Percentiles rank a stretch among this genome's conserved stretches.
Conservation (phyloP, 2,797 vertebrate species). For the Danio aesculapii region DNA sequence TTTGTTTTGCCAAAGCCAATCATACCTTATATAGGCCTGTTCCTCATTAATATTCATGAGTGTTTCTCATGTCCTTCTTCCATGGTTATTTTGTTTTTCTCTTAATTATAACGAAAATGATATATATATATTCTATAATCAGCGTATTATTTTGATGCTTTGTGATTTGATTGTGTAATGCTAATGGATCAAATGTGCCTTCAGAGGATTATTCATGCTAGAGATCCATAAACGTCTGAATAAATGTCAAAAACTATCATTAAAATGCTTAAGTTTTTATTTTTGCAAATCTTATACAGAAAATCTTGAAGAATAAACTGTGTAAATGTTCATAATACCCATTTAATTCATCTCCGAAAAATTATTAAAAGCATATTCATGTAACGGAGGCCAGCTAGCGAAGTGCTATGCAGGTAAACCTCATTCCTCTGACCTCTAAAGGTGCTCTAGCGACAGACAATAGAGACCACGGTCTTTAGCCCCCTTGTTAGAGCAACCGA, state of each 20-base stretch:
- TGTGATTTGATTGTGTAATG: constrained; percentile 19
- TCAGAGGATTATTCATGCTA: constrained; percentile 23
- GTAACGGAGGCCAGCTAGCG: too few relatives aligned
- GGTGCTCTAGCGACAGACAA: too few relatives aligned
- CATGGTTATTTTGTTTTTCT: not conserved
- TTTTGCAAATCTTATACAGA: not conserved
- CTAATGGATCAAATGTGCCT: constrained; percentile 54
- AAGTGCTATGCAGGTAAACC: too few relatives aligned
- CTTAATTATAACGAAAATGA: not conserved
- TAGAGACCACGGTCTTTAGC: too few relatives aligned
- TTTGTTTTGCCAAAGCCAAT: constrained; percentile 50
- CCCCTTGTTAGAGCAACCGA: too few relatives aligned
- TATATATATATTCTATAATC: constrained; percentile 23
- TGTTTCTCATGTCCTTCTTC: not conserved
- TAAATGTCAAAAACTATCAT: constrained; percentile 43
- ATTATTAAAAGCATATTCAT: too few relatives aligned
- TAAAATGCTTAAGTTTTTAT: constrained; percentile 6
- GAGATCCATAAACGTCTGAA: constrained; percentile 48
- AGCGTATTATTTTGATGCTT: not conserved
- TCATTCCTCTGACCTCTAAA: too few relatives aligned
- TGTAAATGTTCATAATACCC: not conserved
- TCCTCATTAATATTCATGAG: constrained; percentile 39
- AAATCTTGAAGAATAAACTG: not conserved
- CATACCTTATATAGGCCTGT: constrained; percentile 34
- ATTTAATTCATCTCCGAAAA: too few relatives aligned